Percentiles rank a stretch among this genome's conserved stretches.
Conservation (phyloP, 2,888 invertebrate species). For the Mycalesis mineus region DNA sequence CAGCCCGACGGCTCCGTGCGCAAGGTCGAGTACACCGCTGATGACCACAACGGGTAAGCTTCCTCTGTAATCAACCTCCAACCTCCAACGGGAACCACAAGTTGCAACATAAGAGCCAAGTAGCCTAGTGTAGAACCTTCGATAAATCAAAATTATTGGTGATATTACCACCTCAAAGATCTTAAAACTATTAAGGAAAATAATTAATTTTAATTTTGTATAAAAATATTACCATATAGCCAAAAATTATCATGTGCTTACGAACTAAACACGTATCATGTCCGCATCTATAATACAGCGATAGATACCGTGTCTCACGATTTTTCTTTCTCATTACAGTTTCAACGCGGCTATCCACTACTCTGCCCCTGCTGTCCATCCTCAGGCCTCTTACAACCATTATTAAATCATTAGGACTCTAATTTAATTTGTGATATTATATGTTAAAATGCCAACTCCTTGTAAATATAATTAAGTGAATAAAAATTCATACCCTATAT, state of each 20-base stretch:
- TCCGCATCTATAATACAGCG: no score
- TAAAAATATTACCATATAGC: no score
- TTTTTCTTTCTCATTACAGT: constrained; percentile 39
- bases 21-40: constrained; percentile 70
- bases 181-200: no score
- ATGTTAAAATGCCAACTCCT: not conserved
- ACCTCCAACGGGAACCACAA: constrained; percentile 64
- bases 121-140: no score
- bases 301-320: no score
- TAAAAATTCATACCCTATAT: not conserved
- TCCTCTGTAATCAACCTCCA: constrained; percentile 28
- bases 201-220: no score
- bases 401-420: constrained; percentile 12
- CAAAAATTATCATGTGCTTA: no score
- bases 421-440: not conserved
- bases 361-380: constrained; percentile 57
- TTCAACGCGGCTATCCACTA: constrained; percentile 70
- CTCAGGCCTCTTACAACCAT: constrained; percentile 38
- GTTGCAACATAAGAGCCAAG: no score
- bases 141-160: no score
- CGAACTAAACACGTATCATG: no score
- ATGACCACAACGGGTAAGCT: constrained; percentile 60
- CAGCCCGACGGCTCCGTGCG: constrained; percentile 74
- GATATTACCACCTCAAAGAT: no score
- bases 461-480: not conserved